A percentile compares a stretch with the other conserved stretches of the same genome.
Evolutionary conservation across 1,140 invertebrate genomes (phyloP).

Genomic region (Drosophila ananassae): DNA sequence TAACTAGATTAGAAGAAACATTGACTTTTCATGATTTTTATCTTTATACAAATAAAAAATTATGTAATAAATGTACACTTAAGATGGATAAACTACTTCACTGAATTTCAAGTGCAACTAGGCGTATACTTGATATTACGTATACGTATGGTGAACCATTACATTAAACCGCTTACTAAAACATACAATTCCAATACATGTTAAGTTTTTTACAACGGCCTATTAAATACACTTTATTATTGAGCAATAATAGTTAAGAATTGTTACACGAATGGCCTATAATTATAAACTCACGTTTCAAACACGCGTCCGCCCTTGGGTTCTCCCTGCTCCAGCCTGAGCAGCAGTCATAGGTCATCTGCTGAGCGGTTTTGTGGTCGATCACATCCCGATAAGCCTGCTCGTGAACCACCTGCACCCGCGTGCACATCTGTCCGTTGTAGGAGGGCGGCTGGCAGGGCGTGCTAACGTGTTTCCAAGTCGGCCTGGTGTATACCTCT

Average conservation of each 20-base stretch:
- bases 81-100: too few species aligned
- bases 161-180: too few species aligned
- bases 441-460: constrained; percentile 85
- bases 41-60: too few species aligned
- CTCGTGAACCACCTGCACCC: constrained; percentile 85
- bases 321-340: constrained; percentile 87
- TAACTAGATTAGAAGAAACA: not conserved
- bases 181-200: too few species aligned
- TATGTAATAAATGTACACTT: too few species aligned
- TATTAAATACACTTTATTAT: too few species aligned
- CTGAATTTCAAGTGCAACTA: not conserved
- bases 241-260: too few species aligned
- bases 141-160: too few species aligned
- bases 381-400: constrained; percentile 85
- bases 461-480: constrained; percentile 85
- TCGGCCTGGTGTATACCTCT: constrained; percentile 84
- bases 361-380: constrained; percentile 84
- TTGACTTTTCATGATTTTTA: too few species aligned
- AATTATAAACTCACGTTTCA: constrained; percentile 86
- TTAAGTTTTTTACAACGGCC: too few species aligned
- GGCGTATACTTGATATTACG: constrained; percentile 3
- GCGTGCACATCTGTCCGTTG: constrained; percentile 85
- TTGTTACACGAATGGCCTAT: too few species aligned
- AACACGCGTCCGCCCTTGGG: constrained; percentile 86
- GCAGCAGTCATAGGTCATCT: constrained; percentile 86